Conservation (phyloP, 2,797 vertebrate genomes). For the Pipistrellus kuhlii region DNA sequence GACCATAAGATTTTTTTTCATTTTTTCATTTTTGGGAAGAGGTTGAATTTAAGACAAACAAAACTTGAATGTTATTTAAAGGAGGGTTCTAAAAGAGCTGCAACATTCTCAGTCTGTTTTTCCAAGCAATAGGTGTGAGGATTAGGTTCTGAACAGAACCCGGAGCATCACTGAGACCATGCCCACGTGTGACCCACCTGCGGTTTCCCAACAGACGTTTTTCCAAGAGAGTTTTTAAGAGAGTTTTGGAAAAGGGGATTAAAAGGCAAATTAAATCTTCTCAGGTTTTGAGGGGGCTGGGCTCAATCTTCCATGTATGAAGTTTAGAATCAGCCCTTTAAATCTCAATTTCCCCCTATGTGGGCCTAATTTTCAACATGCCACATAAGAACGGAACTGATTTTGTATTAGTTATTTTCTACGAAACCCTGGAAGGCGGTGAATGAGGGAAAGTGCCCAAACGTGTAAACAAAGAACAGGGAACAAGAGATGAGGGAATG, state of each 20-base stretch:
- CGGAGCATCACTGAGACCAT: not conserved
- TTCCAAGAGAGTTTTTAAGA: constrained; percentile 16
- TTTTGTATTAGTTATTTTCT: constrained; percentile 32
- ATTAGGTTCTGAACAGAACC: not conserved
- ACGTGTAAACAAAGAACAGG: constrained; percentile 47
- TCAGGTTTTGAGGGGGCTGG: not conserved
- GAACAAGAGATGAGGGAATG: not conserved
- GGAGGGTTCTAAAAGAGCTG: constrained; percentile 55
- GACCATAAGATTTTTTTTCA: not conserved
- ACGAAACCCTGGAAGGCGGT: constrained; percentile 43
- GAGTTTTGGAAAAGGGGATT: not conserved
- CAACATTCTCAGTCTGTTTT: constrained; percentile 37
- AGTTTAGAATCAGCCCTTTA: not conserved
- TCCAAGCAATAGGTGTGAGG: not conserved
- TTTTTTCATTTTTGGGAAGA: constrained; percentile 55
- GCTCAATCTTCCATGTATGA: not conserved
- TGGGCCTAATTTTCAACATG: not conserved
- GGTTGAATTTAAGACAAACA: constrained; percentile 53
- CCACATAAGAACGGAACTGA: not conserved
- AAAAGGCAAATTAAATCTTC: constrained; percentile 6
- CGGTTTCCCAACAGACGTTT: not conserved
- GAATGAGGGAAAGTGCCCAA: constrained; percentile 47
- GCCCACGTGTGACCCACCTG: not conserved
- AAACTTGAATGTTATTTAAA: not conserved
- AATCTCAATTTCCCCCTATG: not conserved